A percentile compares a stretch with the other conserved stretches of the same genome.
Conservation (phyloP, 2,888 invertebrate genomes). For the Erannis defoliaria region DNA sequence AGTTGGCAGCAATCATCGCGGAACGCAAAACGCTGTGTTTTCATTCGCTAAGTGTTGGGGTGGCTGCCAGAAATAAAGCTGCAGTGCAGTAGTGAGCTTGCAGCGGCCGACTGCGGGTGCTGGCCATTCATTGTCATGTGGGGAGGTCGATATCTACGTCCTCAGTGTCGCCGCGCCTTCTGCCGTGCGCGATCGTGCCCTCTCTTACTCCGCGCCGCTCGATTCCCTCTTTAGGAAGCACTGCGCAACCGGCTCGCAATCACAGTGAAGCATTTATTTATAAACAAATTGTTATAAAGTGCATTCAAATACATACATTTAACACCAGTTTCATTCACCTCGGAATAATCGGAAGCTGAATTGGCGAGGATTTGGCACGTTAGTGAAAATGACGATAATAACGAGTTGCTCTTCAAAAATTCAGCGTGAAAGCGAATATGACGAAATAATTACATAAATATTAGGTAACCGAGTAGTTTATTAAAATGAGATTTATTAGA, state of each 20-base stretch:
- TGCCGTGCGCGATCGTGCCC: constrained; percentile 63
- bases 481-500: constrained; percentile 9
- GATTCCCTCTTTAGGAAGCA: constrained; percentile 47
- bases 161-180: constrained; percentile 75
- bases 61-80: constrained; percentile 84
- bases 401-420: constrained; percentile 48
- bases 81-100: constrained; percentile 84
- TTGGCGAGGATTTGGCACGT: constrained; percentile 33
- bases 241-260: constrained; percentile 57
- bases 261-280: constrained; percentile 69
- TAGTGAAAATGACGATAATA: constrained; percentile 54
- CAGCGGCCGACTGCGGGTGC: constrained; percentile 75
- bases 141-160: constrained; percentile 72
- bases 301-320: constrained; percentile 44
- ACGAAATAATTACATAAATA: constrained; percentile 56
- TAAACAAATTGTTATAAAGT: constrained; percentile 67
- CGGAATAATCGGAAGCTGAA: constrained; percentile 26
- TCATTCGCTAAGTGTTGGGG: constrained; percentile 61
- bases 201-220: constrained; percentile 22
- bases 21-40: constrained; percentile 50
- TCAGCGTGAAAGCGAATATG: constrained; percentile 62
- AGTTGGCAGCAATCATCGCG: constrained; percentile 54
- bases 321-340: constrained; percentile 55
- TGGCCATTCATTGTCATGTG: constrained; percentile 73
- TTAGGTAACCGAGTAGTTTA: constrained; percentile 33